These are phyloP conservation scores for Sylvia atricapilla DNA, from an alignment of 2,113 vertebrate species.

Conservation along the genomic window DNA sequence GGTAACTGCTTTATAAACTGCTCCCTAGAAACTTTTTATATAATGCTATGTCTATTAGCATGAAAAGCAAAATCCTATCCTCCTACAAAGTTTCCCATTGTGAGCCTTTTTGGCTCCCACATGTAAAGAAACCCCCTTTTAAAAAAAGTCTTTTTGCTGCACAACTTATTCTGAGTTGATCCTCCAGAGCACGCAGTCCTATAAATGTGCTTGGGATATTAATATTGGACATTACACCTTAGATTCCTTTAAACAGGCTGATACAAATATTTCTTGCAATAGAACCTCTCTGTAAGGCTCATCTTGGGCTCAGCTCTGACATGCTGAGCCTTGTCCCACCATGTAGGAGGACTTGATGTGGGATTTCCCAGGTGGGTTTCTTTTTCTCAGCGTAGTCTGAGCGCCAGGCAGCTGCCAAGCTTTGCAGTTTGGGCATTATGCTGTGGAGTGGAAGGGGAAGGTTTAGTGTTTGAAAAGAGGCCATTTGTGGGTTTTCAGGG, in stretches of 20 bases:
- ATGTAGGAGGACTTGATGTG: accelerated
- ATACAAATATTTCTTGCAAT: accelerated
- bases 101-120: neutral
- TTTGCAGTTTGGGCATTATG: neutral
- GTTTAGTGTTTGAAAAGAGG: neutral
- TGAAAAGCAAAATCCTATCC: neutral
- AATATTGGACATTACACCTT: neutral
- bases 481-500: neutral
- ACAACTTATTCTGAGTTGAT: neutral
- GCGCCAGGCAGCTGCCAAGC: neutral
- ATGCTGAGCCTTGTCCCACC: neutral
- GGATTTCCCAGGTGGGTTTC: neutral
- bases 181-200: neutral
- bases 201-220: neutral
- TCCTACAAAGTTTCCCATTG: neutral
- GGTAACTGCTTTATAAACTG: neutral
- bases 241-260: neutral
- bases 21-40: neutral
- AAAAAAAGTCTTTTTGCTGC: neutral
- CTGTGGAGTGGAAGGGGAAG: neutral
- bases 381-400: neutral
- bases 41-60: neutral
- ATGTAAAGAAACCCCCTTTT: neutral
- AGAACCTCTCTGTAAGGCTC: neutral
- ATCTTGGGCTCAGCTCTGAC: neutral